phyloP scores from a whole-genome alignment of 92 coral and sea anemone genomes.

The Blastomussa wellsi region DNA sequence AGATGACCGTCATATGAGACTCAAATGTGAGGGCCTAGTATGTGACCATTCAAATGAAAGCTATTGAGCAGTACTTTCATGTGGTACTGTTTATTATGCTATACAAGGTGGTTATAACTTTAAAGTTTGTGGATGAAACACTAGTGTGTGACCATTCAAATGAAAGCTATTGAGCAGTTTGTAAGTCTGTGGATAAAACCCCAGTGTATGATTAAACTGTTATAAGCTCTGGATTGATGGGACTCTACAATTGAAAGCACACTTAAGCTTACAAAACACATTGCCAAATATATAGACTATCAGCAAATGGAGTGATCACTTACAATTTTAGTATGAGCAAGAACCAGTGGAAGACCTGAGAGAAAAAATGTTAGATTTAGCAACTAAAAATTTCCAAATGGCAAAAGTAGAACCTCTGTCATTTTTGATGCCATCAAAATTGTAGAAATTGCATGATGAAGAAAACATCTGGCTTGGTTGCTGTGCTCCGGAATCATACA shows the following conservation, averaged over 20 bases:
- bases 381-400: not conserved
- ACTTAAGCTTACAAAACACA: too few relatives aligned
- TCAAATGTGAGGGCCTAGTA: too few relatives aligned
- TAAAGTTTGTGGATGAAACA: not conserved
- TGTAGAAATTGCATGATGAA: too few relatives aligned
- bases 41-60: not conserved
- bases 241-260: too few relatives aligned
- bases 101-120: not conserved
- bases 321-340: conserved; percentile 80
- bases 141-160: not conserved
- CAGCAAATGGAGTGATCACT: conserved; percentile 28
- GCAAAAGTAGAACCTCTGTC: too few relatives aligned
- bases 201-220: not conserved
- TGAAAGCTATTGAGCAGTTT: too few relatives aligned
- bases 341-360: conserved; percentile 86
- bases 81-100: not conserved
- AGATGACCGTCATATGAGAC: too few relatives aligned
- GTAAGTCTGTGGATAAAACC: not conserved
- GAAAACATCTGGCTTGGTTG: too few relatives aligned
- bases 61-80: not conserved
- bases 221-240: too few relatives aligned
- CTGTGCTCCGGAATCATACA: too few relatives aligned
- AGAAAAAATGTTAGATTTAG: not conserved
- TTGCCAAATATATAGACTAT: too few relatives aligned
- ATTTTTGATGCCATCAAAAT: too few relatives aligned